Conservation (phyloP, 1,140 invertebrate genomes). For the Panonychus citri region DNA sequence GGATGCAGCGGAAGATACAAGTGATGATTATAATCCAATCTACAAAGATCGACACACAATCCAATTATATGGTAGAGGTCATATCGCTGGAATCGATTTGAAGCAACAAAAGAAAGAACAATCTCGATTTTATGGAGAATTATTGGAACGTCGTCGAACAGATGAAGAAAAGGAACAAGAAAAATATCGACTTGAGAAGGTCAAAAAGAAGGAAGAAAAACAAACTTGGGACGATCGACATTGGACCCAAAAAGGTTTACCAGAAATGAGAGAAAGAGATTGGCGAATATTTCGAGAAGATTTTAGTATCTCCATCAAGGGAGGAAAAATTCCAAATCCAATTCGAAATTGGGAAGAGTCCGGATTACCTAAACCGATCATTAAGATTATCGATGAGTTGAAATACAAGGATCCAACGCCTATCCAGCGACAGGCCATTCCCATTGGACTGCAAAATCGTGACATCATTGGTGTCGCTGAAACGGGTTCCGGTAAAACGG, state of each 20-base stretch:
- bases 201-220: constrained; percentile 87
- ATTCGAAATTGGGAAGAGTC: constrained; percentile 86
- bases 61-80: constrained; percentile 92
- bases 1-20: constrained; percentile 96
- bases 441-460: constrained; percentile 89
- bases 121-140: constrained; percentile 89
- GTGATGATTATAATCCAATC: constrained; percentile 84
- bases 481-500: constrained; percentile 92
- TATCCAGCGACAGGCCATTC: constrained; percentile 96
- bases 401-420: constrained; percentile 63
- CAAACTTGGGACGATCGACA: constrained; percentile 97
- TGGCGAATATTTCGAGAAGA: constrained; percentile 99
- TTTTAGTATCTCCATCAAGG: constrained; percentile 97
- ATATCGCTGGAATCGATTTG: constrained; percentile 82
- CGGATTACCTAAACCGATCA: constrained; percentile 64
- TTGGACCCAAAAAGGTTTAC: constrained; percentile 81
- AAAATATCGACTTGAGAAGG: constrained; percentile 73
- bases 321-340: constrained; percentile 81
- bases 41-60: constrained; percentile 63
- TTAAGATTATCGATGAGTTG: constrained; percentile 50
- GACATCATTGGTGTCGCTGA: constrained; percentile 99
- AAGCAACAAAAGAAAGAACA: constrained; percentile 36
- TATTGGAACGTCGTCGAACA: constrained; percentile 79
- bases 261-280: constrained; percentile 96
- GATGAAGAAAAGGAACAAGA: constrained; percentile 95